Evolutionary conservation across 2,113 vertebrate species (phyloP).

Genomic region (Sphaerodactylus townsendi): DNA sequence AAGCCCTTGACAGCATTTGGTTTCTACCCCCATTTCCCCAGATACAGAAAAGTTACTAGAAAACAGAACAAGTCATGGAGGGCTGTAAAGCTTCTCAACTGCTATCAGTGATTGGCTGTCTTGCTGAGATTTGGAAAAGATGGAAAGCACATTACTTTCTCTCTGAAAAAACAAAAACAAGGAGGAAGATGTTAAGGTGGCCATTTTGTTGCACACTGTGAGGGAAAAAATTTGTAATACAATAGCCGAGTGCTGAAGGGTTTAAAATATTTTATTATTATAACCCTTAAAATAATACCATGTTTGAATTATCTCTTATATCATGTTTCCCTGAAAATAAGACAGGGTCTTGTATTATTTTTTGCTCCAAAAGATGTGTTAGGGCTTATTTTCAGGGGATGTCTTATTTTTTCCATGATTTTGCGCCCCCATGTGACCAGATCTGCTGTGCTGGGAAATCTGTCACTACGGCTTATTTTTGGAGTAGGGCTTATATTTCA

Average conservation of each 20-base stretch:
- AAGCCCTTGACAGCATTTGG: not conserved
- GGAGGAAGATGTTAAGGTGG: not conserved
- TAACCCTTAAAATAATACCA: not conserved
- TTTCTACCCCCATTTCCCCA: not conserved
- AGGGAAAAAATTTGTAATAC: not conserved
- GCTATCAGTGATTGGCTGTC: not conserved
- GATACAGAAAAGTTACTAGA: not conserved
- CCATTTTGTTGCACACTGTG: not conserved
- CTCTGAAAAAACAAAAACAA: not conserved
- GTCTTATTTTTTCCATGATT: no score
- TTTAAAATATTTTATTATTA: not conserved
- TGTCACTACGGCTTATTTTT: no score
- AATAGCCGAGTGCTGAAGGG: not conserved
- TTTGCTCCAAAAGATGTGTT: no score
- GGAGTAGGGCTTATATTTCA: no score
- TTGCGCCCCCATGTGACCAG: no score
- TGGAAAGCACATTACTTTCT: not conserved
- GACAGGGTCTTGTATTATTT: no score
- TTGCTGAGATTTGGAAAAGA: not conserved
- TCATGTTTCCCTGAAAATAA: no score
- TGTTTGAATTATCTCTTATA: not conserved
- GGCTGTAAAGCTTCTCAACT: not conserved
- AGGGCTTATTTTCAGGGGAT: no score
- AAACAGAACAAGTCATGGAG: not conserved
- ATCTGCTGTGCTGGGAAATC: no score